These are phyloP conservation scores for Lordiphosa stackelbergi DNA, from an alignment of 1,140 invertebrate genomes.

Conservation along the genomic window DNA sequence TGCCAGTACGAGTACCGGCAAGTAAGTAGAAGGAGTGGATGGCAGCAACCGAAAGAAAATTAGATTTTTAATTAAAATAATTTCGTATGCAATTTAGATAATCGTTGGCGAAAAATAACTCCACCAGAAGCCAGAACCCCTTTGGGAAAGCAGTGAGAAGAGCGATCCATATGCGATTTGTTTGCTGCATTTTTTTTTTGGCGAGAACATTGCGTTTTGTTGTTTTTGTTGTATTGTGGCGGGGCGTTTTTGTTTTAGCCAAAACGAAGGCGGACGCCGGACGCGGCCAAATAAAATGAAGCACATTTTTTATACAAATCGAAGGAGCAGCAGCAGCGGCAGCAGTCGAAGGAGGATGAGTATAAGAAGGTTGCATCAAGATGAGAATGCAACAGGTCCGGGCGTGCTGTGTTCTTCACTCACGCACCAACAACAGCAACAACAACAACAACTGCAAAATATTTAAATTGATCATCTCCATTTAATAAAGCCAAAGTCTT, in stretches of 20 bases:
- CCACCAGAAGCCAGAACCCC: slow-evolving; percentile 19
- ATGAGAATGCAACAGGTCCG: slow-evolving; percentile 42
- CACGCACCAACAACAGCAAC: slow-evolving; percentile 49
- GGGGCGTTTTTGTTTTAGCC: slow-evolving; percentile 48
- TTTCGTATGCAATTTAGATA: slow-evolving; percentile 77
- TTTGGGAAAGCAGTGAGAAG: slow-evolving; percentile 1
- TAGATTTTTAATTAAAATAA: slow-evolving; percentile 78
- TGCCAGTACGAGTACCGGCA: neutral
- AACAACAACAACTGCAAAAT: slow-evolving; percentile 62
- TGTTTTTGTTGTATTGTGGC: slow-evolving; percentile 5
- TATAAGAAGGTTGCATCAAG: slow-evolving; percentile 54
- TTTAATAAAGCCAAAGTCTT: slow-evolving; percentile 66
- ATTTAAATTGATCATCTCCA: slow-evolving; percentile 77
- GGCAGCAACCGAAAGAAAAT: slow-evolving; percentile 43
- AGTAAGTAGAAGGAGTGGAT: slow-evolving; percentile 7
- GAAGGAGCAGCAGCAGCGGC: slow-evolving; percentile 25
- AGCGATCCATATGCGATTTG: slow-evolving; percentile 67
- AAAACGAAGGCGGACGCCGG: slow-evolving; percentile 59
- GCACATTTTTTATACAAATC: slow-evolving; percentile 74
- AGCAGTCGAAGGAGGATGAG: slow-evolving; percentile 16
- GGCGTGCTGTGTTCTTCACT: slow-evolving; percentile 26
- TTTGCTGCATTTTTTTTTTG: slow-evolving; percentile 56
- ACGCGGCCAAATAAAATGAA: slow-evolving; percentile 72
- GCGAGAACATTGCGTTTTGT: slow-evolving; percentile 32
- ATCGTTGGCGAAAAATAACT: slow-evolving; percentile 62